phyloP scores from a whole-genome alignment of 2,113 vertebrate species.

The Festucalex cinctus region DNA sequence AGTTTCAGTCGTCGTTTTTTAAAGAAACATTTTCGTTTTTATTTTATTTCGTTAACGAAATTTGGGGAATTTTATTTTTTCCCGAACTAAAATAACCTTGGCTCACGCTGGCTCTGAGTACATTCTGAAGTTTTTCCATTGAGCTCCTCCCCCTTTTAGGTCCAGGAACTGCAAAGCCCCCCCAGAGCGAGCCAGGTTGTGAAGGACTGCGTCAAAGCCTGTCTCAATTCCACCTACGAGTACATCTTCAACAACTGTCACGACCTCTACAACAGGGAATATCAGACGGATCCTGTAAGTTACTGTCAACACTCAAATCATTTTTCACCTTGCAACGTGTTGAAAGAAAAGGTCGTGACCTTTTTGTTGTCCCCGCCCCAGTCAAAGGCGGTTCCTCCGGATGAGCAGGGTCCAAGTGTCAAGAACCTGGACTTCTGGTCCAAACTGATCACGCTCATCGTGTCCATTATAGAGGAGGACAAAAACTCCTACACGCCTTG shows the following conservation, averaged over 20 bases:
- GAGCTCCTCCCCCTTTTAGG: slow-evolving; percentile 69
- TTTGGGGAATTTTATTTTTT: too few species aligned
- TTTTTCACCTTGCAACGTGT: background rate
- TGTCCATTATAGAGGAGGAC: slow-evolving; percentile 97
- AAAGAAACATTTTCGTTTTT: too few species aligned
- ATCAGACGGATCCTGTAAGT: slow-evolving; percentile 89
- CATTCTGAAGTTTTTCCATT: background rate
- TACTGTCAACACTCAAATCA: background rate
- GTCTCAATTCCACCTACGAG: slow-evolving; percentile 94
- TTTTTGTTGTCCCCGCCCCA: slow-evolving; percentile 57
- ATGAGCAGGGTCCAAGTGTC: slow-evolving; percentile 94
- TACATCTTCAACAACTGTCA: slow-evolving; percentile 99
- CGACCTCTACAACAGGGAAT: slow-evolving; percentile 92
- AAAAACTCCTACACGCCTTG: slow-evolving; percentile 97
- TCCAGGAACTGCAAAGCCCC: slow-evolving; percentile 94
- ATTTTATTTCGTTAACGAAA: too few species aligned
- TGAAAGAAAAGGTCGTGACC: background rate
- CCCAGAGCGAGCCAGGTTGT: slow-evolving; percentile 95
- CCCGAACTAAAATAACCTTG: too few species aligned
- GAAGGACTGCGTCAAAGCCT: slow-evolving; percentile 95
- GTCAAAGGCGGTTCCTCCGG: slow-evolving; percentile 88
- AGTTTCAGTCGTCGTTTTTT: too few species aligned
- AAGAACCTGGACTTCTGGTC: slow-evolving; percentile 99
- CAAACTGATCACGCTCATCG: slow-evolving; percentile 96
- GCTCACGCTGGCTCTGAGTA: too few species aligned